Evolutionary conservation across 2,113 vertebrate species (phyloP).

Genomic region (Ibidorhyncha struthersii): DNA sequence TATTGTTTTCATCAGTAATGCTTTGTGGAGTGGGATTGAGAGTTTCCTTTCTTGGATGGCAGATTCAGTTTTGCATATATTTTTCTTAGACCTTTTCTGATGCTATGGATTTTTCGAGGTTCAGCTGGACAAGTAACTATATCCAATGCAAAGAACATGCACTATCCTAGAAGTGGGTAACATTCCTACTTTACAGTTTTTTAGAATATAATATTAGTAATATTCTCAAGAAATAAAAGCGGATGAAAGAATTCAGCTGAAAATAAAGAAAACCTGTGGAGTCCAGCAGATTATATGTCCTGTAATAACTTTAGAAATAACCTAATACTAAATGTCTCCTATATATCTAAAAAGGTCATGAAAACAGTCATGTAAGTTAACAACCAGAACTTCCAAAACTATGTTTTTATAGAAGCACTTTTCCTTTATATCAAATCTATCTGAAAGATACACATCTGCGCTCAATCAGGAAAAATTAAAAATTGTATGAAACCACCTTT

Average conservation of each 20-base stretch:
- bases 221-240: neutral
- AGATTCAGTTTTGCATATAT: neutral
- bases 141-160: neutral
- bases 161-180: neutral
- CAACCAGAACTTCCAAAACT: neutral
- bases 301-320: neutral
- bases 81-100: neutral
- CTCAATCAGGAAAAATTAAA: neutral
- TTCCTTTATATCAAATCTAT: neutral
- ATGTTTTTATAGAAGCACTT: neutral
- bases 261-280: neutral
- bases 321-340: neutral
- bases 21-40: neutral
- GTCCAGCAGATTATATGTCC: neutral
- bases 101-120: neutral
- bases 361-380: neutral
- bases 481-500: accelerated
- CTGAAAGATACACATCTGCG: neutral
- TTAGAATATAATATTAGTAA: neutral
- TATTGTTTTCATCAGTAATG: neutral
- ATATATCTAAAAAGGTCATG: neutral
- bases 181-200: neutral
- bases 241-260: neutral
- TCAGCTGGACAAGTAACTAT: neutral
- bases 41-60: neutral